phyloP scores from a whole-genome alignment of 2,888 invertebrate species.

The Lepidochrysops patricia region DNA sequence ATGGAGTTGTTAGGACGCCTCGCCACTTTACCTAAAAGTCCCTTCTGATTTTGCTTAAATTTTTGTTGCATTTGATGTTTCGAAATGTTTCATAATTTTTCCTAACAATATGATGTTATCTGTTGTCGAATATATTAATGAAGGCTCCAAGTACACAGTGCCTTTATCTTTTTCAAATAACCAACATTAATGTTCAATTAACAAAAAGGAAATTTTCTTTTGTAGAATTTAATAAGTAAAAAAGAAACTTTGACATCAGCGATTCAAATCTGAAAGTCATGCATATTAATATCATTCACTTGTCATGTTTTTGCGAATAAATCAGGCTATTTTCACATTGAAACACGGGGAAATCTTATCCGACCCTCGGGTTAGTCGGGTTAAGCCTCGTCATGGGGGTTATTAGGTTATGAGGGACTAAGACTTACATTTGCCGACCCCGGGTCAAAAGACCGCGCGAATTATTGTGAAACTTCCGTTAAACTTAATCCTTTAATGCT shows the following conservation, averaged over 20 bases:
- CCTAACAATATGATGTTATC: no score
- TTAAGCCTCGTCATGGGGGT: not conserved
- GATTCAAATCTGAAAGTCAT: not conserved
- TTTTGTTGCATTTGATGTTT: no score
- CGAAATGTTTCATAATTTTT: no score
- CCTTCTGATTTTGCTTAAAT: no score
- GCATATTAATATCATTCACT: not conserved
- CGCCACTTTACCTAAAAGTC: no score
- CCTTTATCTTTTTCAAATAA: no score
- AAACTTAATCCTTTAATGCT: not conserved
- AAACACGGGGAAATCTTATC: not conserved
- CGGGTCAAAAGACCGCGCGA: not conserved
- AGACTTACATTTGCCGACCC: not conserved
- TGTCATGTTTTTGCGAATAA: not conserved
- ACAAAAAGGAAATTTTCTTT: no score
- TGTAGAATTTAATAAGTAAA: no score
- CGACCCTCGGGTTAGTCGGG: not conserved
- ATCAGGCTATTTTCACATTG: not conserved
- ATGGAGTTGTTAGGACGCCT: no score
- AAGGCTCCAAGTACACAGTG: no score
- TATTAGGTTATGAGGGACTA: slow-evolving; percentile 1
- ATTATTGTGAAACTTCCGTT: not conserved
- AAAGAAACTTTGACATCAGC: not conserved
- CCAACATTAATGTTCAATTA: no score
- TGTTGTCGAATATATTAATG: no score